Percentiles rank a stretch among this genome's conserved stretches.
phyloP scores from a whole-genome alignment of 1,140 invertebrate genomes.

The Drosophila ananassae region DNA sequence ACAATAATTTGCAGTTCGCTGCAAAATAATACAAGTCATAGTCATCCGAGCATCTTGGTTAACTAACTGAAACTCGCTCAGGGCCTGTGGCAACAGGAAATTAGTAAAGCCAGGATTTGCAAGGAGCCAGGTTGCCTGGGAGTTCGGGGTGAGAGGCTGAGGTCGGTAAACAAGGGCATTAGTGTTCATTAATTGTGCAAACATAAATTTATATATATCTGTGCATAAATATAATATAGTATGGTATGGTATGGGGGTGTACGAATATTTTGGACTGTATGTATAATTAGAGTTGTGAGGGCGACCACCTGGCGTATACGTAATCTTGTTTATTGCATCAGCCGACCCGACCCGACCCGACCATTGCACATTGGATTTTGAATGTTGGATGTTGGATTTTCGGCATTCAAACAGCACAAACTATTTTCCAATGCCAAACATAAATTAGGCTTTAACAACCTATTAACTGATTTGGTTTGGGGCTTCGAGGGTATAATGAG shows the following conservation, averaged over 20 bases:
- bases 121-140: not conserved
- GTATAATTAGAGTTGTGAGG: slow-evolving; percentile 4
- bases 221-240: slow-evolving; percentile 21
- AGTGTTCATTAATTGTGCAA: slow-evolving; percentile 68
- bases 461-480: slow-evolving; percentile 15
- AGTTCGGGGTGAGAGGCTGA: not conserved
- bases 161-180: slow-evolving; percentile 52
- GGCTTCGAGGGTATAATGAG: slow-evolving; percentile 10
- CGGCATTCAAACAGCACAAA: slow-evolving; percentile 32
- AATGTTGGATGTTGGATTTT: slow-evolving; percentile 11
- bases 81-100: slow-evolving; percentile 33
- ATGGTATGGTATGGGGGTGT: not conserved
- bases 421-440: slow-evolving; percentile 56
- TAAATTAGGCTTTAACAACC: slow-evolving; percentile 53
- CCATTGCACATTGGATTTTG: slow-evolving; percentile 35
- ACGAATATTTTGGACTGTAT: not conserved
- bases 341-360: slow-evolving; percentile 6
- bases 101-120: slow-evolving; percentile 12
- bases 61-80: slow-evolving; percentile 27
- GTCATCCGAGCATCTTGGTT: slow-evolving; percentile 19
- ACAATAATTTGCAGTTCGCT: slow-evolving; percentile 51
- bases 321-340: slow-evolving; percentile 62
- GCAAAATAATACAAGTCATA: slow-evolving; percentile 18
- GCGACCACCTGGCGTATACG: slow-evolving; percentile 46
- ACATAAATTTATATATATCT: slow-evolving; percentile 40